Base-by-base conservation (phyloP, 2,113 vertebrate genomes). In the Hypomesus transpacificus region DNA sequence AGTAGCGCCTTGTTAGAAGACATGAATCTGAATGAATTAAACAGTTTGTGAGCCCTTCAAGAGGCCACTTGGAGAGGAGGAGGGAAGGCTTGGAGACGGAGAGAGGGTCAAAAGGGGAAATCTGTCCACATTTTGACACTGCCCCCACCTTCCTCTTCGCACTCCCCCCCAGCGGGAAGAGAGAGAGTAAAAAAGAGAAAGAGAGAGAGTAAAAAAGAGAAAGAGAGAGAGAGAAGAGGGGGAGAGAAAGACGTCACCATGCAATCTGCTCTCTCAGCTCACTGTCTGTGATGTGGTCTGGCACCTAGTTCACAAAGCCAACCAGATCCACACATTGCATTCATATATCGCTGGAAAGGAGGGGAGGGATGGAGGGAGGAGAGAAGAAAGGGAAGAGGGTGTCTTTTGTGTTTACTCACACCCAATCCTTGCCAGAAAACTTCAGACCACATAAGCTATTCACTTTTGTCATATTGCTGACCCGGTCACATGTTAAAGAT, bases 201-300 rank as follows among this genome's bases (percentile, higher is more conserved):
- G 54, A 18, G 54, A 64, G 18, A 17, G 18, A 62, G 62, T 34
- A 58, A 16, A 26, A 21, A 28, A 14, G 14, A 20, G 1, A 28
- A 22, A 79, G 74, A 70, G 83, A 17, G 18, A 62, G 62, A 58
- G 22, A 26, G 39, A 28, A 9, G 14, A 20, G 1, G 28, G 34
- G 76, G 74, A 70, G 83, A 82, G 76, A 74, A 90, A 82, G 86
- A 90, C 86, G 87, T 90, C 89, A 90, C 85, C 66, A 16, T 56
- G 79, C 74, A 88, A 80, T 92, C 74, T 91, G 92, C 91, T 90
- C 90, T 74, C 88, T 94, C 89, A 93, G 92, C 91, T 89, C 75
- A 89, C 89, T 82, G 59, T 84, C 87, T 95, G 88, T 92, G 93
- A 94, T 95, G 94, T 94, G 94, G 94, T 95, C 92, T 95, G 94